Base-by-base conservation (phyloP, 2,888 invertebrate genomes). In the Dromius quadrimaculatus region DNA sequence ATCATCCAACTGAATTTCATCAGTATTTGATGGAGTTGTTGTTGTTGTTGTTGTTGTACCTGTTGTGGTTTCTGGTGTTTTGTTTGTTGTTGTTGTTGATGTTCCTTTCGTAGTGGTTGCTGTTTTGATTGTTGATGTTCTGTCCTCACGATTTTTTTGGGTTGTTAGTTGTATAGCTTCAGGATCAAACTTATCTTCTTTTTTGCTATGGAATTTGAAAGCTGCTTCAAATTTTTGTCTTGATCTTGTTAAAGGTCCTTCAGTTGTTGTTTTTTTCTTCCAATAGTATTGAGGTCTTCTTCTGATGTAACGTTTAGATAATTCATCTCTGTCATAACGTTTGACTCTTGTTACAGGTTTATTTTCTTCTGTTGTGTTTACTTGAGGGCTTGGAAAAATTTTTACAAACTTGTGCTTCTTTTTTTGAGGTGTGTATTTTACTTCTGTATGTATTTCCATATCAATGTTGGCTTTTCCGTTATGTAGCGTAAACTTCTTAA, bases 401-500 rank as follows among this genome's bases (percentile, higher is more conserved):
- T 79, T 78, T 0, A 78, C 74, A 62, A 74, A 79, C 70, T 78
- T 77, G 61, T 79, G 78, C 15, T 70, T 70, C 50, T 70, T 70
- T 47, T 62, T 45, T 6, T 61, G 59, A n/a, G 59, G 38, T 2
- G 34, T 50, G 11, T 50, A 47, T 74, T 80, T 79, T 1, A 80
- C 74, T 68, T 79, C 77, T 61, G 79, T 79, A 9, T 78, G 76
- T 59, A 80, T 78, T 74, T 81, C 79, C 63, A 79, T 76, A 72
- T 81, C 76, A 17, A 75, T 72, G 13, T n/a, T n/a, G 45, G 78
- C 74, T 64, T 74, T 73, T 28, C 75, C 76, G 45, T 78, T 78
- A 72, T 78, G 79, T 2, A 80, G 72, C n/a, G 76, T 75, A 19
- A 76, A 78, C 5, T 77, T 78, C 72, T 78, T 78, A 0, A 73